Percentiles rank a stretch among this genome's conserved stretches.
Conservation (phyloP, 2,113 vertebrate genomes). For the Dendrocopos noguchii region DNA sequence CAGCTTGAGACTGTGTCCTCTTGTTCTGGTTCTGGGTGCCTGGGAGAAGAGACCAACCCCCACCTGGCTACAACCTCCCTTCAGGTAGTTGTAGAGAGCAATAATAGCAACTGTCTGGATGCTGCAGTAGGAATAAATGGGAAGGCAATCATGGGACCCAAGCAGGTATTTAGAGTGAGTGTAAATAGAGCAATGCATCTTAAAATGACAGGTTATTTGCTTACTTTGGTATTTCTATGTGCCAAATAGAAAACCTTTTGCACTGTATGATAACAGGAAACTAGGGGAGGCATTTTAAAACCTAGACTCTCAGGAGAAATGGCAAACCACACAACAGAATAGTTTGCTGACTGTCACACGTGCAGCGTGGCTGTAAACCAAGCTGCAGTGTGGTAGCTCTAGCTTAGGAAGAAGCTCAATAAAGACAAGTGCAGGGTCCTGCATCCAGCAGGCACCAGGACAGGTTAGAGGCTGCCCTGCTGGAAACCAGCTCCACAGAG, state of each 20-base stretch:
- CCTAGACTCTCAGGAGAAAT: slow-evolving; percentile 28
- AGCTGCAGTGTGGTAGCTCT: background rate
- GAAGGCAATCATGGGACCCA: slow-evolving; percentile 55
- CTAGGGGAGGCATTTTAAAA: slow-evolving; percentile 22
- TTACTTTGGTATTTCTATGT: background rate
- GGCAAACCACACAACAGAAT: slow-evolving; percentile 7
- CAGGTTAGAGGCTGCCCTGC: too few species aligned
- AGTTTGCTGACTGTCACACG: background rate
- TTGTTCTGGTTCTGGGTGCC: too few species aligned
- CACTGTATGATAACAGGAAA: background rate
- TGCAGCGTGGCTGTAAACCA: background rate
- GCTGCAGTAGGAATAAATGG: slow-evolving; percentile 61
- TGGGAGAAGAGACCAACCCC: too few species aligned
- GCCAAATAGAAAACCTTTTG: slow-evolving; percentile 24
- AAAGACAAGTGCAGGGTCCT: too few species aligned
- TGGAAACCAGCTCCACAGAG: too few species aligned
- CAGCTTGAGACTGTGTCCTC: too few species aligned
- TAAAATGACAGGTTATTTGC: slow-evolving; percentile 69
- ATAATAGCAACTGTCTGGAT: slow-evolving; percentile 41
- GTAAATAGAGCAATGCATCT: slow-evolving; percentile 69
- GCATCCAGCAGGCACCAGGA: too few species aligned
- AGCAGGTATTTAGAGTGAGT: slow-evolving; percentile 55
- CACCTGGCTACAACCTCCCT: too few species aligned
- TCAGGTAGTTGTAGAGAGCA: too few species aligned
- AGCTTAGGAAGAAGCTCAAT: background rate